These are phyloP conservation scores for Passer domesticus DNA, from an alignment of 2,113 vertebrate species.

Conservation along the genomic window DNA sequence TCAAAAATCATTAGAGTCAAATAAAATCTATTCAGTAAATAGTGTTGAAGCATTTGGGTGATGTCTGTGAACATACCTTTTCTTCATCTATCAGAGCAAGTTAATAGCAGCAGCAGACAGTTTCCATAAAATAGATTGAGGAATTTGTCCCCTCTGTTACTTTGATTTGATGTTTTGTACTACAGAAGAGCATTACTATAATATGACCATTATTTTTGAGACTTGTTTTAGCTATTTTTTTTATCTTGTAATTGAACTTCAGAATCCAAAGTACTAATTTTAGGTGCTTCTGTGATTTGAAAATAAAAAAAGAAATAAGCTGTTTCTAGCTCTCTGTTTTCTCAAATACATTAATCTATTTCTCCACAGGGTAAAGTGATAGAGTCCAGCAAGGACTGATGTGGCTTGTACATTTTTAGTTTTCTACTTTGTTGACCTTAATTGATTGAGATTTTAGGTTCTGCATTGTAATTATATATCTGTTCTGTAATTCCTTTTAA, in stretches of 20 bases:
- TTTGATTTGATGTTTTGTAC: not conserved
- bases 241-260: not conserved
- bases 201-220: accelerated
- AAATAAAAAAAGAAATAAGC: not conserved
- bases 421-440: not conserved
- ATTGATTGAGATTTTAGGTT: not conserved
- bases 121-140: not conserved
- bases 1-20: not conserved
- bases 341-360: not conserved
- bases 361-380: not conserved
- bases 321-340: not conserved
- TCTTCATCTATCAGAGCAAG: not conserved
- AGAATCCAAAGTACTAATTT: not conserved
- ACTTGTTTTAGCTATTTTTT: not conserved
- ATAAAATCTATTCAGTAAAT: not conserved
- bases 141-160: not conserved
- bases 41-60: not conserved
- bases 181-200: not conserved
- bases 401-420: not conserved
- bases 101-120: not conserved
- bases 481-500: not conserved
- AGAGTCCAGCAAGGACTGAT: not conserved
- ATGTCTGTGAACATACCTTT: not conserved
- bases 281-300: not conserved
- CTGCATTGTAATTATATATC: not conserved